These are phyloP conservation scores for Chionodraco myersi DNA, from an alignment of 2,113 vertebrate genomes.

Conservation along the genomic window DNA sequence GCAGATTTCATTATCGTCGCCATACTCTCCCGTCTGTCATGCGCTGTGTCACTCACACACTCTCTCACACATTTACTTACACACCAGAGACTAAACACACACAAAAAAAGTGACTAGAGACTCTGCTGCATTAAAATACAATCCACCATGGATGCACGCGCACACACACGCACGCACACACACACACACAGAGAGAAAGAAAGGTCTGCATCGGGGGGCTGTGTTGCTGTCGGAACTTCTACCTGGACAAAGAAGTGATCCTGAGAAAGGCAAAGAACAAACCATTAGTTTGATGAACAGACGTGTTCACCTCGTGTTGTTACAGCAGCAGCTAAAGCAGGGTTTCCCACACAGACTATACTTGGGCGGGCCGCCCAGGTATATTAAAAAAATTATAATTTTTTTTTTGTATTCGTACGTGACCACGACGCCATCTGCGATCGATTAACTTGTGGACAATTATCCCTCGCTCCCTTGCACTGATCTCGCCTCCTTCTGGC, in stretches of 20 bases:
- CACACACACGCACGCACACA: slow-evolving; percentile 41
- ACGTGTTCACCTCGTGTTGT: not conserved
- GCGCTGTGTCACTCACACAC: slow-evolving; percentile 1
- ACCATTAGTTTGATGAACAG: not conserved
- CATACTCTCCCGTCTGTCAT: slow-evolving; percentile 30
- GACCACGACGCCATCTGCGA: too few relatives aligned
- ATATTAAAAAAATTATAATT: too few relatives aligned
- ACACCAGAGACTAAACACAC: slow-evolving; percentile 46
- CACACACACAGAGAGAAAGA: slow-evolving; percentile 1
- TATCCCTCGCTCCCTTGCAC: too few relatives aligned
- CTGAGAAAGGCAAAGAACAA: slow-evolving; percentile 56
- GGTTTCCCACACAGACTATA: too few relatives aligned
- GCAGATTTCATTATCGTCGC: slow-evolving; percentile 70
- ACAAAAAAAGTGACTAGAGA: slow-evolving; percentile 65
- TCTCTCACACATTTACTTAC: slow-evolving; percentile 5
- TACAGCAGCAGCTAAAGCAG: not conserved
- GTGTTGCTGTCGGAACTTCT: slow-evolving; percentile 76
- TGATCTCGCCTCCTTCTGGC: too few relatives aligned
- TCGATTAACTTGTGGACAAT: too few relatives aligned
- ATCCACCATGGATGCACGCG: slow-evolving; percentile 43
- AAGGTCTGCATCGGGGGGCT: not conserved
- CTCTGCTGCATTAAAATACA: slow-evolving; percentile 76
- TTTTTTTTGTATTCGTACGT: too few relatives aligned
- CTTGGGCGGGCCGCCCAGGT: too few relatives aligned
- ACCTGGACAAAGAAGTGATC: slow-evolving; percentile 83